phyloP scores from a whole-genome alignment of 2,888 invertebrate genomes.

The Noctua janthina region DNA sequence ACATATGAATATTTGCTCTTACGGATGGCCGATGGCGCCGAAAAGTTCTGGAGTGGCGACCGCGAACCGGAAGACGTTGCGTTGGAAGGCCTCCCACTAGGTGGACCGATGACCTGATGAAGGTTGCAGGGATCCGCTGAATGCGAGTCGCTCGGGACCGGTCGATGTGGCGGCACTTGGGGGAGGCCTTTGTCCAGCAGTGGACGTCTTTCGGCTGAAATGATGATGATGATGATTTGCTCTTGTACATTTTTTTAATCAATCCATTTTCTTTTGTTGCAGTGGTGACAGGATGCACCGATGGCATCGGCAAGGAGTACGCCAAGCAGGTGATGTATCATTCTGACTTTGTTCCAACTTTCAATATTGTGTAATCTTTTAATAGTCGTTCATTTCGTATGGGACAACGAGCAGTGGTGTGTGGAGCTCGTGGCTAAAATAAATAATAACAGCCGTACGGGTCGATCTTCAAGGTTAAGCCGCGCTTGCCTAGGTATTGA shows the following conservation, averaged over 20 bases:
- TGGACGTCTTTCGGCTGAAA: no score
- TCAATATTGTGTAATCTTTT: not conserved
- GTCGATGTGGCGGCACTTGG: no score
- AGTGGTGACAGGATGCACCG: conserved; percentile 97
- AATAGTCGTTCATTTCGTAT: not conserved
- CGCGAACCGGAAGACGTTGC: no score
- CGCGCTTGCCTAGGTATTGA: not conserved
- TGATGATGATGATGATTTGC: no score
- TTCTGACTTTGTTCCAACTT: not conserved
- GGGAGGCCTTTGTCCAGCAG: no score
- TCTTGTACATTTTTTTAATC: not conserved
- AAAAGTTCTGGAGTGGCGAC: no score
- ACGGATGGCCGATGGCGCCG: no score
- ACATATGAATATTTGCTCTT: no score
- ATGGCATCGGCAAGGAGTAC: conserved; percentile 97
- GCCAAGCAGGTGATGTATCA: conserved; percentile 91
- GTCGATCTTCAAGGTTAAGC: not conserved
- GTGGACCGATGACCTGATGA: no score
- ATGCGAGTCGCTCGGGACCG: no score
- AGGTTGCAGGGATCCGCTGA: no score
- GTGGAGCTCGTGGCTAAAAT: not conserved
- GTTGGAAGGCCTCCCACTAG: no score
- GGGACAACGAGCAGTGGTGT: not conserved
- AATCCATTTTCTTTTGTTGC: conserved; percentile 82
- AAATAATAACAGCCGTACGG: not conserved